phyloP scores from a whole-genome alignment of 2,888 invertebrate species.

The Icerya purchasi region DNA sequence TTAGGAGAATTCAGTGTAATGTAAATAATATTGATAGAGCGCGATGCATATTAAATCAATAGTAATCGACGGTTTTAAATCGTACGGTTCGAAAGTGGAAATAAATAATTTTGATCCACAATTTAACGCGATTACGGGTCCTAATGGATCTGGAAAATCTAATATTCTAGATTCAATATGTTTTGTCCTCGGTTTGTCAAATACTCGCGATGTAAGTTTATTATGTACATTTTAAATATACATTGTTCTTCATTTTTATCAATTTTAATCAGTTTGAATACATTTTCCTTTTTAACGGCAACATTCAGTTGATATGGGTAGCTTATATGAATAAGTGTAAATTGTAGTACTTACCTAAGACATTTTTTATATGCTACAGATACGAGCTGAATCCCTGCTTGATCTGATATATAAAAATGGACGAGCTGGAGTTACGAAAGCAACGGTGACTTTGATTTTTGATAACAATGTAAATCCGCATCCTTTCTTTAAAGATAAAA shows the following conservation, averaged over 20 bases:
- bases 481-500: conserved; percentile 69
- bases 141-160: conserved; percentile 95
- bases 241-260: no score
- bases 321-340: no score
- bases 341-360: not conserved
- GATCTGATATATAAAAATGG: conserved; percentile 97
- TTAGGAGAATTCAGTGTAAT: no score
- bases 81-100: conserved; percentile 81
- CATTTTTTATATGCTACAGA: conserved; percentile 32
- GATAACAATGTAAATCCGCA: conserved; percentile 82
- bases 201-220: conserved; percentile 53
- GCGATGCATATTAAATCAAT: conserved; percentile 91
- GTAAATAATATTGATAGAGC: no score
- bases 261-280: no score
- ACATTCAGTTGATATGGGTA: no score
- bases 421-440: conserved; percentile 85
- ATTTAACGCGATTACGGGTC: conserved; percentile 94
- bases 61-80: conserved; percentile 91
- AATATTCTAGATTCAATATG: conserved; percentile 95
- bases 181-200: conserved; percentile 84
- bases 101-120: conserved; percentile 77
- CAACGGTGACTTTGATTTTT: conserved; percentile 85
- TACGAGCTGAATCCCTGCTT: conserved; percentile 69
- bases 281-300: no score
- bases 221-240: not conserved